Percentiles rank a stretch among this genome's conserved stretches.
Evolutionary conservation across 30 jellyfish, hydroid and myxozoan species (phyloP).

Genomic region (Cassiopea andromeda): DNA sequence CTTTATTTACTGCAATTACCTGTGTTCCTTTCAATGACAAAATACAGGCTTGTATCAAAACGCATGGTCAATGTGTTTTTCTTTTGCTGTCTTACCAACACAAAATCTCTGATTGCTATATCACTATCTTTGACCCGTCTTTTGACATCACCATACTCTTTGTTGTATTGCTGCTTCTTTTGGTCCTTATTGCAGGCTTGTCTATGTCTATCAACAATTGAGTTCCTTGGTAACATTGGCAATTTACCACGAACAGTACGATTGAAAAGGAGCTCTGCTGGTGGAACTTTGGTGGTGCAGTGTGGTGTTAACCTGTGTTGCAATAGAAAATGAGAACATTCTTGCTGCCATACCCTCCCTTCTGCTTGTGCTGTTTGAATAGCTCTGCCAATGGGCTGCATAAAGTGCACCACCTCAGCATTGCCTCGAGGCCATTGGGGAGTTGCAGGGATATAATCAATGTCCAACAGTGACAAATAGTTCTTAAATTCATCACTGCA

Average conservation of each 20-base stretch:
- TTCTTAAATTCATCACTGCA: slow-evolving; percentile 34
- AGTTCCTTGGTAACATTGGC: slow-evolving; percentile 16
- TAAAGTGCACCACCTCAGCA: slow-evolving; percentile 44
- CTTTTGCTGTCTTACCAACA: slow-evolving; percentile 43
- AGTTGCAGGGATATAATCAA: background rate
- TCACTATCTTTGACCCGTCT: slow-evolving; percentile 41
- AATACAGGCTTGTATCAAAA: slow-evolving; percentile 24
- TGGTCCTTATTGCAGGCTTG: slow-evolving; percentile 33
- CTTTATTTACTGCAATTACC: slow-evolving; percentile 8
- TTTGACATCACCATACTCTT: slow-evolving; percentile 48
- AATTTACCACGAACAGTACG: slow-evolving; percentile 52
- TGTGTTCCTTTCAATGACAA: slow-evolving; percentile 17
- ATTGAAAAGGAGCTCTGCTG: slow-evolving; percentile 31
- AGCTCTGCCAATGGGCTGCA: slow-evolving; percentile 43
- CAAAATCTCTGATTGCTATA: slow-evolving; percentile 25
- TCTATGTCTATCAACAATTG: slow-evolving; percentile 4
- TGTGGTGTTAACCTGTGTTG: slow-evolving; percentile 14
- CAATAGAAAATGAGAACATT: slow-evolving; percentile 16
- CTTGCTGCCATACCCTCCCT: slow-evolving; percentile 67
- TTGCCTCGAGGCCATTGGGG: slow-evolving; percentile 56
- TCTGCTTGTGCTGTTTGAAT: slow-evolving; percentile 49
- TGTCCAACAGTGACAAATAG: slow-evolving; percentile 18
- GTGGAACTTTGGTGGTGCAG: background rate
- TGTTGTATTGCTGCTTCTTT: slow-evolving; percentile 22
- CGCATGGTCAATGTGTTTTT: slow-evolving; percentile 38